phyloP scores from a whole-genome alignment of 1,140 invertebrate species.

The Limonius californicus region DNA sequence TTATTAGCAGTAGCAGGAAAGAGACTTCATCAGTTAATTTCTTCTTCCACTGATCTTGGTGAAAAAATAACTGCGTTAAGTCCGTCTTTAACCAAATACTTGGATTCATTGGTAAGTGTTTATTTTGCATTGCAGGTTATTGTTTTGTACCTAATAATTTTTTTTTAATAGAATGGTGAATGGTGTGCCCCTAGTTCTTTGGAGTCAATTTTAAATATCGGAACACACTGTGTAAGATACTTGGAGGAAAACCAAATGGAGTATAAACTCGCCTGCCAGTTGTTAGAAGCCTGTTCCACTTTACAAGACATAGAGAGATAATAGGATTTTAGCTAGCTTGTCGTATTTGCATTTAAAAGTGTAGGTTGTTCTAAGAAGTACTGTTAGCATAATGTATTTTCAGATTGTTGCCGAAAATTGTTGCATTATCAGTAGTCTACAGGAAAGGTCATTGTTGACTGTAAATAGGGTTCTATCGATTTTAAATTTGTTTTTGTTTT shows the following conservation, averaged over 20 bases:
- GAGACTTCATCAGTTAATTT: constrained; percentile 62
- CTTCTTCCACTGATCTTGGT: constrained; percentile 54
- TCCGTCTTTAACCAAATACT: constrained; percentile 64
- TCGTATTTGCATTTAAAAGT: too few species aligned
- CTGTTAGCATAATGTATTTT: too few species aligned
- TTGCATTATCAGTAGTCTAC: too few species aligned
- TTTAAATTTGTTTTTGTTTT: too few species aligned
- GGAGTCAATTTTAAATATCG: constrained; percentile 31
- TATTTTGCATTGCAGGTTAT: too few species aligned
- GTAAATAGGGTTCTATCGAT: too few species aligned
- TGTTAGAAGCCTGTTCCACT: constrained; percentile 40
- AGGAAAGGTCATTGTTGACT: too few species aligned
- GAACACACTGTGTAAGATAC: constrained; percentile 32
- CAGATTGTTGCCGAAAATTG: too few species aligned
- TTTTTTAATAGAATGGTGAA: constrained; percentile 37
- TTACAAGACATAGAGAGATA: constrained; percentile 25
- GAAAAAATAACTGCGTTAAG: constrained; percentile 65
- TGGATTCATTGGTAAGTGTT: constrained; percentile 67
- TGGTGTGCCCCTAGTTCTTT: constrained; percentile 41
- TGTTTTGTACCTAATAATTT: background rate
- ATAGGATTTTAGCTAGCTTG: too few species aligned
- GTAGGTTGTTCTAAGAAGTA: too few species aligned
- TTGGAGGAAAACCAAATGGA: constrained; percentile 34
- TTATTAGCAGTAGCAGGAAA: constrained; percentile 69
- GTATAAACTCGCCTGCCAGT: constrained; percentile 34